A percentile compares a stretch with the other conserved stretches of the same genome.
phyloP scores from a whole-genome alignment of 2,113 vertebrate genomes.

The Corythoichthys intestinalis region DNA sequence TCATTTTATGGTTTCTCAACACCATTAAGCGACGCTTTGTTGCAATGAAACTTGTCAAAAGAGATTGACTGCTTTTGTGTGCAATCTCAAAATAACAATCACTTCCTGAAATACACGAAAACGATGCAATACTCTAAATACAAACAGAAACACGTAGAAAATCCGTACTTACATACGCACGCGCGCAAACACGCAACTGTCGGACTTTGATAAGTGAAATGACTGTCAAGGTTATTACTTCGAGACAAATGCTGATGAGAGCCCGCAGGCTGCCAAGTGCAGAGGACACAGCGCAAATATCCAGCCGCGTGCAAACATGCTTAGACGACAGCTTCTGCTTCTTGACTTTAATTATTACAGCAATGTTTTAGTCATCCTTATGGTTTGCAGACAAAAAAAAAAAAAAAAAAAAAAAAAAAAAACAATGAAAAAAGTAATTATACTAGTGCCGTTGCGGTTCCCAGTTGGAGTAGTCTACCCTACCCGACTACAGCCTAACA shows the following conservation, averaged over 20 bases:
- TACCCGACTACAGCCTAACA: constrained; percentile 55
- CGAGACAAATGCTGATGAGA: constrained; percentile 45
- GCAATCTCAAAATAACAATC: constrained; percentile 27
- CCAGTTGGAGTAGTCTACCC: constrained; percentile 41
- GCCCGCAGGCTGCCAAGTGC: constrained; percentile 46
- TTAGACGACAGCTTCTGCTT: constrained; percentile 53
- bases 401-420: neutral
- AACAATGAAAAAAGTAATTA: neutral
- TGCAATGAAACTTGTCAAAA: constrained; percentile 38
- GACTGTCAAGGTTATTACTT: constrained; percentile 63
- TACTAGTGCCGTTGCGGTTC: constrained; percentile 14
- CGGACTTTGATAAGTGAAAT: constrained; percentile 36
- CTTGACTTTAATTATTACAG: constrained; percentile 37
- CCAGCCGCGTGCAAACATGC: constrained; percentile 43
- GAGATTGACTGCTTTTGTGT: constrained; percentile 31
- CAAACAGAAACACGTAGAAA: neutral
- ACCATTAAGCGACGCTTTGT: constrained; percentile 13
- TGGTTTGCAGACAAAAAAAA: neutral
- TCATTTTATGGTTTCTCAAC: neutral
- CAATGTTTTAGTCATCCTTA: constrained; percentile 10
- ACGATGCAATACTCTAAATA: constrained; percentile 20
- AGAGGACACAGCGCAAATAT: constrained; percentile 31
- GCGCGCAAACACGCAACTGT: neutral
- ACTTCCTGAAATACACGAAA: constrained; percentile 12
- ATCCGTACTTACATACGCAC: neutral